Base-by-base conservation (phyloP, 2,113 vertebrate species). In the Muntiacus muntjak region DNA sequence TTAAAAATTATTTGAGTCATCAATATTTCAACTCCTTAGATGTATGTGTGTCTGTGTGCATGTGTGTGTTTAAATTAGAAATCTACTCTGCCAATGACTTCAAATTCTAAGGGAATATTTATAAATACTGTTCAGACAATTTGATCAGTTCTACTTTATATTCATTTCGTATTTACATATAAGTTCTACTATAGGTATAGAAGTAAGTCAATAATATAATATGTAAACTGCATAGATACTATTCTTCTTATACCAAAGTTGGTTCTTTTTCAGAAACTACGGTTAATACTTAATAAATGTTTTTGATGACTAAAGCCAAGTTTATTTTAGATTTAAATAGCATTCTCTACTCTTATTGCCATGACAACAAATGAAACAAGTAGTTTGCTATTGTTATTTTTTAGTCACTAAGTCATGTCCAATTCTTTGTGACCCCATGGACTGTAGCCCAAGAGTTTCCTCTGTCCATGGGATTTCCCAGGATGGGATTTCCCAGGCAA, bases 241-340 rank as follows among this genome's bases (percentile, higher is more conserved):
- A 40, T 74, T 94, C 26, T 96, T 52, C 95, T 81, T 74, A 82
- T 67, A 45, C 4, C 40, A 92, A 76, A 92, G 6, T 55, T 82
- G 13, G 0, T 83, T 91, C 25, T 58, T 92, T 95, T 74, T 88
- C 12, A 91, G 28, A 91, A 94, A 57, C 23, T 47, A 71, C 1
- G 58, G 21, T 50, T 67, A 86, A 58, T 81, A 33, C 23, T 91
- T 57, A 96, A 60, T 64, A 82, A 86, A 58, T 57, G 87, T 40
- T 81, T 88, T 33, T 93, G 21, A 81, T 74, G 17, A 84, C 11
- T 43, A 1, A 90, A 82, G 62, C 3, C 30, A 97, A 87, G 36
- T 67, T 78, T 84, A 47, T 55, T 90, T 91, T 95, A 43, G 1
- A 93, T 79, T 93, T 85, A 93, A 33, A 84, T 71, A 64, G 16